These are phyloP conservation scores for Phocides pigmalion DNA, from an alignment of 1,140 invertebrate genomes.

Conservation along the genomic window DNA sequence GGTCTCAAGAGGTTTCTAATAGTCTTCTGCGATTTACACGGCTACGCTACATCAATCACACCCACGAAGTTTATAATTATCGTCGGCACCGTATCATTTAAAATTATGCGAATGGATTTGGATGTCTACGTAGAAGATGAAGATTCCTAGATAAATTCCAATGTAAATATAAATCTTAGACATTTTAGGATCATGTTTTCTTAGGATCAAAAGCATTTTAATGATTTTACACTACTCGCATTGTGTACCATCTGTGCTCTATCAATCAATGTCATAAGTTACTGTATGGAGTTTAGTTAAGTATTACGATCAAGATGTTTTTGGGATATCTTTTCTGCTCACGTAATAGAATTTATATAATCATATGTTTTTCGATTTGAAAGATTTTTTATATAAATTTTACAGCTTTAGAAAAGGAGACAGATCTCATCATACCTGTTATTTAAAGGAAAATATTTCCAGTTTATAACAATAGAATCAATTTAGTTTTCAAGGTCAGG, in stretches of 20 bases:
- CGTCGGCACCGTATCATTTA: slow-evolving; percentile 43
- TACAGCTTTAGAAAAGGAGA: no score
- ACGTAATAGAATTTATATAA: no score
- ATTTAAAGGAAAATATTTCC: no score
- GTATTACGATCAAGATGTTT: slow-evolving; percentile 26
- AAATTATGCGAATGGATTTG: slow-evolving; percentile 38
- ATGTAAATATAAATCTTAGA: slow-evolving; percentile 23
- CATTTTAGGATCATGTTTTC: slow-evolving; percentile 46
- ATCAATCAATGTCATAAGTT: slow-evolving; percentile 54
- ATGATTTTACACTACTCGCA: slow-evolving; percentile 44
- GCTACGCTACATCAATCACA: slow-evolving; percentile 69
- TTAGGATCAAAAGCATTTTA: slow-evolving; percentile 48
- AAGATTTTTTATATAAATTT: no score
- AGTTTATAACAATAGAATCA: no score
- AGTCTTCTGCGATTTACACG: slow-evolving; percentile 56
- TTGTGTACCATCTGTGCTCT: slow-evolving; percentile 56
- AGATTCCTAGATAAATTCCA: slow-evolving; percentile 21
- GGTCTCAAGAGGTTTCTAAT: slow-evolving; percentile 62
- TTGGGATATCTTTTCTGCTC: slow-evolving; percentile 13
- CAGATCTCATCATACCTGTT: no score
- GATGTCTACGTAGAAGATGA: neutral
- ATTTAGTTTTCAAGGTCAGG: no score
- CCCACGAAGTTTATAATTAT: slow-evolving; percentile 54
- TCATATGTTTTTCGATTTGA: no score
- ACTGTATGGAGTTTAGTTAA: slow-evolving; percentile 8